These are phyloP conservation scores for Leptobrachium leishanense DNA, from an alignment of 2,113 vertebrate species.

Conservation along the genomic window DNA sequence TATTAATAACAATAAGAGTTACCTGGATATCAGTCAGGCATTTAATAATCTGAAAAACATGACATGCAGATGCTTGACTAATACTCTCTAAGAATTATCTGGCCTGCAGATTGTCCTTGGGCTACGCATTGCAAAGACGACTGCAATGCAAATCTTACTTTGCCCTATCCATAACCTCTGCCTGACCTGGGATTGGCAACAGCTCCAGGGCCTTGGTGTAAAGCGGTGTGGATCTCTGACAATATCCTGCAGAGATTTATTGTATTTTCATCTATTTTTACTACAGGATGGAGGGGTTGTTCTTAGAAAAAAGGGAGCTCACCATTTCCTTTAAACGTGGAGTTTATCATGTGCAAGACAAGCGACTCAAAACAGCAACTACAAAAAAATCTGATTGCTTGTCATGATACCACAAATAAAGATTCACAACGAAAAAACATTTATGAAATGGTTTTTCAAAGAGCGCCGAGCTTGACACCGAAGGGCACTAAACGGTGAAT, in stretches of 20 bases:
- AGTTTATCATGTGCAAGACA: too few relatives aligned
- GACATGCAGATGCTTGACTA: conserved; percentile 44
- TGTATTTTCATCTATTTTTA: not conserved
- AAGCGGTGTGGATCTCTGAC: conserved; percentile 2
- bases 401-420: too few relatives aligned
- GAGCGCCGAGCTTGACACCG: too few relatives aligned
- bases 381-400: too few relatives aligned
- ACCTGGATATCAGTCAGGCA: conserved; percentile 41
- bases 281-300: too few relatives aligned
- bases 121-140: conserved; percentile 35
- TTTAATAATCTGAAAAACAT: conserved; percentile 30
- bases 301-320: too few relatives aligned
- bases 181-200: conserved; percentile 37
- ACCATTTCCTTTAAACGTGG: too few relatives aligned
- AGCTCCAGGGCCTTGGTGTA: conserved; percentile 19
- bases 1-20: conserved; percentile 40
- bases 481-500: too few relatives aligned
- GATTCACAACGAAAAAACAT: too few relatives aligned
- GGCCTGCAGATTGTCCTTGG: conserved; percentile 33
- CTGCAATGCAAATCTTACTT: conserved; percentile 36
- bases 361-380: too few relatives aligned
- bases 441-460: too few relatives aligned
- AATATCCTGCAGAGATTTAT: not conserved
- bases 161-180: conserved; percentile 36
- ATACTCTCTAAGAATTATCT: conserved; percentile 44